Base-by-base conservation (phyloP, 2,888 invertebrate genomes). In the Cryptocheilus praepositus region DNA sequence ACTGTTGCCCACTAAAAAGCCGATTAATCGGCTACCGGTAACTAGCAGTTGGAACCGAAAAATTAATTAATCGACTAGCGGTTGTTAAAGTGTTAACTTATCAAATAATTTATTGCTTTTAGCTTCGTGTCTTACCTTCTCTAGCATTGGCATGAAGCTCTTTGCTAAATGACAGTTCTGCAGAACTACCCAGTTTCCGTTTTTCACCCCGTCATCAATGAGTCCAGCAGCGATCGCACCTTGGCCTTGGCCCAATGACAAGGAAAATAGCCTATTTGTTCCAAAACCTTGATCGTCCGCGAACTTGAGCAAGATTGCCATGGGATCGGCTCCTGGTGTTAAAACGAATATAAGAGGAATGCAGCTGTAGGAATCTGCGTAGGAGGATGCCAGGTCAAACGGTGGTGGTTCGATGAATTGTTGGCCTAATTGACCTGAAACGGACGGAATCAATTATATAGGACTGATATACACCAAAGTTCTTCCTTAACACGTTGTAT, bases 111-210 rank as follows among this genome's bases (percentile, higher is more conserved):
- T 5, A 5, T 25, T 16, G n/a, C 2, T 25, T 25, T 25, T 3
- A 25, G 25, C 25, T 2, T 25, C 25, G 15, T 8, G 28, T 19
- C n/a, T 71, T 89, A 95, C 95, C 90, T 94, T 95, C 89, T 98
- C 98, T 76, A 98, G 89, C 66, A 93, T 92, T 0, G 95, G 94
- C 97, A 98, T 97, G 92, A 97, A 98, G 82, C 96, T 96, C 81
- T 96, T 95, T 1, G 97, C 98, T 83, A 98, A 91, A 86, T 98
- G 98, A 86, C 98, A 98, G 89, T 98, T 98, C 90, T 98, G 98
- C 68, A 98, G 89, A 18, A 97, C 93, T 0, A 98, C 96, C 98
- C 98, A 98, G 52, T 94, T 94, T 2, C 98, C 98, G 78, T 93
- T 93, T 80, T 93, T 93, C 3, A 94, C 91, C 0, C 96, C 97